Evolutionary conservation across 2,113 vertebrate species (phyloP).

Genomic region (Calypte anna): DNA sequence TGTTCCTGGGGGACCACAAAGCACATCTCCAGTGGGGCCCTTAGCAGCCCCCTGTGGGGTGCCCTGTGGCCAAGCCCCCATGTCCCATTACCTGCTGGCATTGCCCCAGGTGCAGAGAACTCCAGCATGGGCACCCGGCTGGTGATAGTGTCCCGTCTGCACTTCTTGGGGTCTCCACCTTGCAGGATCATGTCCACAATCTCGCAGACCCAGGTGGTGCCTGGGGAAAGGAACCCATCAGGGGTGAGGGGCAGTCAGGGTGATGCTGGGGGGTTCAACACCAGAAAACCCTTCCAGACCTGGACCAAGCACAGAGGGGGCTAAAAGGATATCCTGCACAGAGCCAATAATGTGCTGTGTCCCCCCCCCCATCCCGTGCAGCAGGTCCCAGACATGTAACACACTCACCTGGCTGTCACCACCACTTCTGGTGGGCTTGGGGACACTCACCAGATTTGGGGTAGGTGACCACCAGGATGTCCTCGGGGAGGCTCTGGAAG

Average conservation of each 20-base stretch:
- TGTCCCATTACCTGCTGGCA: constrained; percentile 8
- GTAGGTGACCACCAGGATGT: constrained; percentile 69
- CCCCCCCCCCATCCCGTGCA: not conserved
- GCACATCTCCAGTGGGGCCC: accelerated
- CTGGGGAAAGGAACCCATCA: constrained; percentile 13
- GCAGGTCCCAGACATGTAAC: not conserved
- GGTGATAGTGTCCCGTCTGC: constrained; percentile 64
- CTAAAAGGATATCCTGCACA: accelerated
- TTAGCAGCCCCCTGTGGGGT: accelerated
- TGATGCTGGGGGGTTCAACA: accelerated
- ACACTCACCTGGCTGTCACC: accelerated
- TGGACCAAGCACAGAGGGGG: accelerated
- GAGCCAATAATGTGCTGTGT: accelerated
- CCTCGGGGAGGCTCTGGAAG: constrained; percentile 67
- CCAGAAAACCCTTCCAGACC: not conserved
- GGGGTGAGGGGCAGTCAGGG: not conserved
- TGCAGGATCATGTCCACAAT: constrained; percentile 77
- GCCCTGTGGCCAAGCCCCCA: accelerated
- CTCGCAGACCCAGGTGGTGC: constrained; percentile 80
- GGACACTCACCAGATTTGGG: constrained; percentile 74
- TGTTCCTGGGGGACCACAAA: constrained; percentile 39
- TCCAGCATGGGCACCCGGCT: constrained; percentile 77
- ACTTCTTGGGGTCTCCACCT: constrained; percentile 56
- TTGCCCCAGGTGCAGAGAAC: not conserved
- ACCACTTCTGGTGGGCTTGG: not conserved